Evolutionary conservation across 1,140 invertebrate species (phyloP), one percentile per base, ranked within the genome.

Genomic region (Ladona fulva): DNA sequence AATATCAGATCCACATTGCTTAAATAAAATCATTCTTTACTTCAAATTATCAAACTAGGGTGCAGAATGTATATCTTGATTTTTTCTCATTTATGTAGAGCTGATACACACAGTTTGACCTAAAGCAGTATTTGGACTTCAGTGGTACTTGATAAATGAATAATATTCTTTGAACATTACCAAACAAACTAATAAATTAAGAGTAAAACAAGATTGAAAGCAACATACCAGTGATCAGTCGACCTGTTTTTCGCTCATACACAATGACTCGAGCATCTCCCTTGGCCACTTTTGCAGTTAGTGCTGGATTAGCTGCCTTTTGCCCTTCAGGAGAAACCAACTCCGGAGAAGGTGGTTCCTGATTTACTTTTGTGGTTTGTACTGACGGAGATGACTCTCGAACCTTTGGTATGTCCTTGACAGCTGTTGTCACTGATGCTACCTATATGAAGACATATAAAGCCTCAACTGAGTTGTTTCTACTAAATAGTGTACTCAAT

Each of bases 241-340:
- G 92, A 8, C 94, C 94, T 52, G 89, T 91, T 83, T 90, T 90
- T 77, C 91, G 88, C 82, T 97, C 94, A 84, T 92, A 91, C 5
- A 97, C 94, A 80, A 93, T 89, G 0, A 95, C 89, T 78, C 83
- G 78, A 0, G 80, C 78, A 16, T 66, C 52, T 66, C 52, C 52
- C n/a, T 66, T 66, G 12, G 73, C 79, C 78, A 66, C 25, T 76
- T 77, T 75, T 24, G 52, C 44, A n/a, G 24, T 24, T 22, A 29
- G 16, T 6, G 77, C 22, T 19, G 22, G 25, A 19, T 76, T 25
- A 37, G 44, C 11, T 42, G 25, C 24, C 78, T 74, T 59, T 12
- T 24, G 7, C 24, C 52, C 19, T 25, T 42, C 73, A 73, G 16
- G 7, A 52, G 42, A 74, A 59, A 77, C 19, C n/a, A 24, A 19